Evolutionary conservation across 2,888 invertebrate genomes (phyloP), one percentile per base, ranked within the genome.

Genomic region (Phyllotreta striolata): DNA sequence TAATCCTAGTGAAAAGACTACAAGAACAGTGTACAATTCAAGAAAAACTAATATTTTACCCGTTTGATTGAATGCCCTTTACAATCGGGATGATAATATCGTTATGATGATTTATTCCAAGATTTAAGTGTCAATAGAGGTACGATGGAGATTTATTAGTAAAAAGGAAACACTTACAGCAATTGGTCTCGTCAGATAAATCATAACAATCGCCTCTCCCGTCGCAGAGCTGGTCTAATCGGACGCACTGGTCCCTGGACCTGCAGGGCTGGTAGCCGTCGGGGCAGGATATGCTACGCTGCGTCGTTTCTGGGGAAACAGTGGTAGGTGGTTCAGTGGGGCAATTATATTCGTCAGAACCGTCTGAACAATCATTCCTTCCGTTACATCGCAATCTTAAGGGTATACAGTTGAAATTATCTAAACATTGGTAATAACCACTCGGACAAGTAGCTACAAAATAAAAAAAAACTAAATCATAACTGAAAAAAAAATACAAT

Each of bases 131-230:
- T n/a, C n/a, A n/a, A n/a, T n/a, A n/a, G n/a, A n/a, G n/a, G n/a
- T n/a, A n/a, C n/a, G n/a, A n/a, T n/a, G n/a, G n/a, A n/a, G n/a
- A n/a, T n/a, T n/a, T 24, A 24, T 24, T 24, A 24, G 24, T 24
- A 8, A 62, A 10, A 41, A 14, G 13, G 0, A 37, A 8, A 44
- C 58, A 74, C 84, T 82, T 87, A 87, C 86, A 52, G 83, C 95
- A 95, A 79, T 91, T 91, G 76, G 90, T 85, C 83, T 95, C 95
- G 81, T 95, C 95, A 73, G 92, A 92, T 76, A 85, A 85, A 82
- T 95, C 95, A 1, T 89, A 89, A 83, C 95, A 95, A 84, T 95
- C 93, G 69, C 88, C 84, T 70, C 84, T 86, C 47, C 89, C 89
- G 78, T 93, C 86, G 80, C 93, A 93, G 61, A 81, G 80, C 73